These are phyloP conservation scores for Lepus oiostolus DNA, from an alignment of 2,797 vertebrate genomes.

Conservation along the genomic window DNA sequence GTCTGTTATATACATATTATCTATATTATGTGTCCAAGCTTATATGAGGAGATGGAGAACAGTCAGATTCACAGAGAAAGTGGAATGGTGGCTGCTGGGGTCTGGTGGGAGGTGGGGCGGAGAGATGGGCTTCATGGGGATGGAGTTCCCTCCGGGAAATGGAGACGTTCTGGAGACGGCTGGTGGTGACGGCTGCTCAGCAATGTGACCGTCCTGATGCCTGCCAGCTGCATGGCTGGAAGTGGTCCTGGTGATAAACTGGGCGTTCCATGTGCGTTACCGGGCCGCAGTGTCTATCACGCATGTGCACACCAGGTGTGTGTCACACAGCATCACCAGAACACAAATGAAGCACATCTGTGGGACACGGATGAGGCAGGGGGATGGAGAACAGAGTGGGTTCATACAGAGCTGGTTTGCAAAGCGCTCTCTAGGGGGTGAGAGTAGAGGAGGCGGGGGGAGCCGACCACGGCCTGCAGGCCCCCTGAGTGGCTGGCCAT, in stretches of 20 bases:
- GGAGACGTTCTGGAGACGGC: too few species aligned
- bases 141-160: too few species aligned
- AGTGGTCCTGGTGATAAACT: not conserved
- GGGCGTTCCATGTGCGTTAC: not conserved
- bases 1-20: not conserved
- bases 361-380: not conserved
- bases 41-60: not conserved
- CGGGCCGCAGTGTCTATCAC: not conserved
- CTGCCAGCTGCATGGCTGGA: not conserved
- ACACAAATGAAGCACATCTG: not conserved
- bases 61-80: not conserved
- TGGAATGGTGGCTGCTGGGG: not conserved
- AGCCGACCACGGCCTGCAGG: too few species aligned
- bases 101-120: not conserved
- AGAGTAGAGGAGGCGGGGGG: not conserved
- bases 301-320: not conserved
- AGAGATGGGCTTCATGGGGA: too few species aligned
- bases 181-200: rapidly evolving
- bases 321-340: not conserved
- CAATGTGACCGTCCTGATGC: too few species aligned
- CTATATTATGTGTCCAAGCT: not conserved
- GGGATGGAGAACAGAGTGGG: not conserved
- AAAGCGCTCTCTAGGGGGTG: not conserved
- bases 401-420: not conserved
- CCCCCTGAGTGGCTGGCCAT: too few species aligned